Evolutionary conservation across 2,797 vertebrate species (phyloP).

Genomic region (Falco cherrug): DNA sequence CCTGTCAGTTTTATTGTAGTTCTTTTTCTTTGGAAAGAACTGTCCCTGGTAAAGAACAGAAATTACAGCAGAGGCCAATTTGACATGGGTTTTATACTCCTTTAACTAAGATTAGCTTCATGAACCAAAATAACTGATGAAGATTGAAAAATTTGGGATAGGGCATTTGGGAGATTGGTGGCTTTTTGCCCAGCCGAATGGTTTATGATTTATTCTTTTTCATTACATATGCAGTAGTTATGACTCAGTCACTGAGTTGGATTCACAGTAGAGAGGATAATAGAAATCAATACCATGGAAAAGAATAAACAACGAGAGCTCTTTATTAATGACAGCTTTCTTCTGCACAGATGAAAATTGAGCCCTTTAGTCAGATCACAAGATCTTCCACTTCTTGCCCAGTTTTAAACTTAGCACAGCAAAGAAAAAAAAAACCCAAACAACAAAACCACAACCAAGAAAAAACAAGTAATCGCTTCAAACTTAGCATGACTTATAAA

Average conservation of each 20-base stretch:
- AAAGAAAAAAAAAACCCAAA: background rate
- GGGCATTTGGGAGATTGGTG: background rate
- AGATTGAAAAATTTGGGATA: background rate
- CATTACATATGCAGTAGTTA: background rate
- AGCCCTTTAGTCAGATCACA: background rate
- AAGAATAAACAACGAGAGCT: conserved; percentile 31
- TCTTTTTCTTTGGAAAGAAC: background rate
- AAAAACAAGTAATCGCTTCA: background rate
- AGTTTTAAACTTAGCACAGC: background rate
- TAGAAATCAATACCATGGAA: conserved; percentile 16
- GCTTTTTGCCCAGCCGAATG: background rate
- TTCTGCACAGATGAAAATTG: background rate
- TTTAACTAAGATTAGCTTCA: background rate
- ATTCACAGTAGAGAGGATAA: background rate
- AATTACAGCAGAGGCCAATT: background rate
- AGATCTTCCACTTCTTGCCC: background rate
- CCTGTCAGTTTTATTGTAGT: background rate
- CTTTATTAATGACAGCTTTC: conserved; percentile 6
- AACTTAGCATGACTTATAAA: background rate
- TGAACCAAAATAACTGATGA: conserved; percentile 8
- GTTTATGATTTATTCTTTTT: conserved; percentile 39
- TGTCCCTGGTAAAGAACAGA: background rate
- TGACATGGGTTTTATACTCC: background rate
- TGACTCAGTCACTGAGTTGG: background rate
- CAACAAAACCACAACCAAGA: background rate